These are phyloP conservation scores for Cuculus canorus DNA, from an alignment of 2,797 vertebrate genomes.

Conservation along the genomic window DNA sequence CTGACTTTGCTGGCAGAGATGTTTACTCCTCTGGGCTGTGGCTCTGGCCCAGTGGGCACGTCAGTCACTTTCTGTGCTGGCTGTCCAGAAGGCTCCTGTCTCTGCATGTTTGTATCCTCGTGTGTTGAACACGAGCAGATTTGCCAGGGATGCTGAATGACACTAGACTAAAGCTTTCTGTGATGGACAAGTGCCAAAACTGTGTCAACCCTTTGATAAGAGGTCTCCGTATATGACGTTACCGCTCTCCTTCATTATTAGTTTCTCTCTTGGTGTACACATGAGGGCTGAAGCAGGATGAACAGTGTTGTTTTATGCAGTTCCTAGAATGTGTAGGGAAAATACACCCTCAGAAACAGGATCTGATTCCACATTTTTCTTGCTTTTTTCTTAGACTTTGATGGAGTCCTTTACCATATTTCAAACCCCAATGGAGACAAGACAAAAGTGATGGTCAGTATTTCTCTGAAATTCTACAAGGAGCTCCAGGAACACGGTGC, in stretches of 20 bases:
- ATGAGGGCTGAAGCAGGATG: background rate
- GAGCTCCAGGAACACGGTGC: constrained; percentile 97
- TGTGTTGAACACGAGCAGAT: background rate
- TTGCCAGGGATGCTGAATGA: background rate
- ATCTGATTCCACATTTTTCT: background rate
- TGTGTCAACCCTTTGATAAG: background rate
- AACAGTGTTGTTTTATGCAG: background rate
- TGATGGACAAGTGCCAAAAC: constrained; percentile 23
- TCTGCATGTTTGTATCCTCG: background rate
- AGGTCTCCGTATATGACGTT: background rate
- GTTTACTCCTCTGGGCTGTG: constrained; percentile 3
- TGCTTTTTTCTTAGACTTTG: constrained; percentile 86
- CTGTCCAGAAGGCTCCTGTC: background rate
- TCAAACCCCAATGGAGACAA: constrained; percentile 98
- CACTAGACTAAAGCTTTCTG: background rate
- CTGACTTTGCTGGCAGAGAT: constrained; percentile 20
- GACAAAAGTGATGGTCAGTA: constrained; percentile 99
- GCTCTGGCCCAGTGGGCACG: background rate
- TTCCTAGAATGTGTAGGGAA: background rate
- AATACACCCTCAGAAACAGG: background rate
- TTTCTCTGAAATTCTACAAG: constrained; percentile 99
- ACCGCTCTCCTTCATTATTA: background rate
- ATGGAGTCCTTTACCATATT: constrained; percentile 99
- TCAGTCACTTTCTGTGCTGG: constrained; percentile 6
- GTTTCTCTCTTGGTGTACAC: background rate